Evolutionary conservation across 1,140 invertebrate genomes (phyloP), one percentile per base, ranked within the genome.

Genomic region (Tetramorium parvispinum): DNA sequence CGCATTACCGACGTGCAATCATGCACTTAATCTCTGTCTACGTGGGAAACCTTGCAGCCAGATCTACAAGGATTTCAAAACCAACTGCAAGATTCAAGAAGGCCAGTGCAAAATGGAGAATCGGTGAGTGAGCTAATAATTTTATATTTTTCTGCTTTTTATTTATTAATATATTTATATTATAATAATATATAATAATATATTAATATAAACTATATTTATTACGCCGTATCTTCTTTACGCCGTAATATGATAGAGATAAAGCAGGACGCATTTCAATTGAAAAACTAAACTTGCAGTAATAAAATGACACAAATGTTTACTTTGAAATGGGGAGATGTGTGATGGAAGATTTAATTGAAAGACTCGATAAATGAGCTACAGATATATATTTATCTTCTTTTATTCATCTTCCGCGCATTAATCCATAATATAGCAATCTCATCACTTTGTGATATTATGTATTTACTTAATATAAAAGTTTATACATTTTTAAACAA

Each of bases 21-120:
- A 98, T 92, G 98, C 98, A 7, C 95, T 98, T 89, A 97, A 96
- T 88, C 97, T 98, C 71, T 98, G 98, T 94, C 96, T 97, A 91
- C 97, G 96, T 90, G 97, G 97, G 87, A 96, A 96, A 65, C 96
- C 97, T 87, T 98, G 98, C 94, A 96, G 96, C 68, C 97, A 97
- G 90, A 96, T 98, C 46, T 98, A 97, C 93, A 97, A 98, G 86
- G 96, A 98, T 91, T 98, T 98, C 96, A 98, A 98, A 95, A 96
- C 96, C 68, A 97, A 97, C 91, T 98, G 98, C 95, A 98, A 98
- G 94, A 97, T 97, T 70, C 95, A 97, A 85, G 97, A 98, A 87
- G 97, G 97, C 92, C 97, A 97, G 94, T 98, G 98, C 95, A 96
- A 96, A 91, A 98, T 98, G 97, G 97, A 98, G 85, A 97, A 97